Base-by-base conservation (phyloP, 2,797 vertebrate genomes). In the Bradypodion ventrale region DNA sequence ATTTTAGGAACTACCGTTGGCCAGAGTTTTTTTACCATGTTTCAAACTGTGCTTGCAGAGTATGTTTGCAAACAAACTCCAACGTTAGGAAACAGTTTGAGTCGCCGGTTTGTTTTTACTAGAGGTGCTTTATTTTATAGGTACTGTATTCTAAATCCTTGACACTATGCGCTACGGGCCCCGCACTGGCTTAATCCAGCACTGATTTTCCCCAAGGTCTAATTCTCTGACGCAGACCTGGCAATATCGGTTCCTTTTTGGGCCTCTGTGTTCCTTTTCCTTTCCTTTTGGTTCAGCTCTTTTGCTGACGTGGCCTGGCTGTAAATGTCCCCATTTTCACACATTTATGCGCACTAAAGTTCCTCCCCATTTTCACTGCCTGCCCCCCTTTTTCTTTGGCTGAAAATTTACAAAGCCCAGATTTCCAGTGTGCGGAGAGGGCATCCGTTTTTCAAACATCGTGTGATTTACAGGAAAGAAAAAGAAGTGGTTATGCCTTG, bases 381-480 rank as follows among this genome's bases (percentile, higher is more conserved):
- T 37, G 6, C 32, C 21, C 46, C 77, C 0, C 0, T 66, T n/a
- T n/a, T n/a, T n/a, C n/a, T n/a, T 32, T 0, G 0, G 7, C 73
- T 32, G 35, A 12, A 1, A 1, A 27, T 16, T 62, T 77, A 77
- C 1, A 12, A 15, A 83, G 29, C 9, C 32, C 35, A 37, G 60
- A 82, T 32, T 37, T 2, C 87, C 25, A 0, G 7, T 40, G 75
- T 42, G 85, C 52, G 21, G 40, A 32, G 75, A 82, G 44, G 84
- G 66, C 29, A 12, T 80, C 49, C 44, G 44, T 70, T 84, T 80
- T 72, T 72, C 6, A 69, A 83, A 85, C 44, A 46, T 25, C 49
- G 13, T 52, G 10, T 78, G 85, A 88, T 88, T 90, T 86, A 83
- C 8, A 88, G 80, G 80, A 44, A 90, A 86, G 76, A 62, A 83